Base-by-base conservation (phyloP, 1,140 invertebrate genomes). In the Papilio glaucus region DNA sequence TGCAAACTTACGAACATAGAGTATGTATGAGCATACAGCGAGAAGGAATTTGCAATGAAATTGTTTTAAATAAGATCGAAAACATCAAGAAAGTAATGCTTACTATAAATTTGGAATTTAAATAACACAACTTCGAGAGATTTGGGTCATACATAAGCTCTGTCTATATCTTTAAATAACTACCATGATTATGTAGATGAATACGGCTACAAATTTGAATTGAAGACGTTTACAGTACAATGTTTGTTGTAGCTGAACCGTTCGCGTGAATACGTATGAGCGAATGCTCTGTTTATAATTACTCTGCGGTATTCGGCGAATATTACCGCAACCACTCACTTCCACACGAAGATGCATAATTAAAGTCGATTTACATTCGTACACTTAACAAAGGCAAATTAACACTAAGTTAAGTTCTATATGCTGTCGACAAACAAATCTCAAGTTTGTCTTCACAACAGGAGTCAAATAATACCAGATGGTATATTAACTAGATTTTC, bases 271-370 rank as follows among this genome's bases (percentile, higher is more conserved):
- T 33, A 49, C 42, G 24, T 49, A 68, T 24, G 65, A 24, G 29
- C 41, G 41, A 24, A n/a, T 24, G 24, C 65, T 68, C 65, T 68
- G 39, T 26, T 41, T 45, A 45, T 68, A 68, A 68, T 68, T 68
- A 49, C 39, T 45, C 39, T 68, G 65, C 24, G 65, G 41, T 33
- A 29, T 42, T 29, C 39, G 21, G 1, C 10, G 39, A 68, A 49
- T 68, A 68, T 68, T 33, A 49, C 65, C 65, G 41, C 65, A 29
- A 33, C 42, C 65, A 45, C 57, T 33, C 57, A 61, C 65, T 68
- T 68, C 65, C 41, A 29, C 65, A 49, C 29, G 57, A 33, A 68
- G 41, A 68, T 68, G 65, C 39, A 68, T 68, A 68, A 68, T 68
- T 68, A 68, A 68, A 45, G 41, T 68, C 39, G 21, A 41, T 49